Conservation (phyloP, 2,113 vertebrate species). For the Engraulis encrasicolus region DNA sequence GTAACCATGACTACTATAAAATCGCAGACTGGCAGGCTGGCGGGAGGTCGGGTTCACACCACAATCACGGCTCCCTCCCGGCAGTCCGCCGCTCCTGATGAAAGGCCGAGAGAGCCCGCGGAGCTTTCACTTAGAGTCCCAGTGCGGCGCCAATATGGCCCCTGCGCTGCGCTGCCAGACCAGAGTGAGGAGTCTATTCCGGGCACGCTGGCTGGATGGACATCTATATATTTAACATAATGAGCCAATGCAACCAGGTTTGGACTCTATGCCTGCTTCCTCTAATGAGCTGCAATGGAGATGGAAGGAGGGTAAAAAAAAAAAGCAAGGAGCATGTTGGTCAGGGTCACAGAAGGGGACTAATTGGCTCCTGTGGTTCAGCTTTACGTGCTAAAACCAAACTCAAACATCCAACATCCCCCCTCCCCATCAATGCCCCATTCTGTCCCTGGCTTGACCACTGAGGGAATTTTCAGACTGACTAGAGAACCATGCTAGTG, state of each 20-base stretch:
- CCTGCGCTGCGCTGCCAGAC: too few species aligned
- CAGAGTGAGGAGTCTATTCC: neutral
- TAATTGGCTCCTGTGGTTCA: constrained; percentile 4
- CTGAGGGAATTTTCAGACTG: too few species aligned
- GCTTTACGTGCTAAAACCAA: too few species aligned
- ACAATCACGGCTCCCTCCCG: neutral
- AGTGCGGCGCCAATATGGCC: neutral
- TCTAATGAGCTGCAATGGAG: neutral
- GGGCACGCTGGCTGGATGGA: too few species aligned
- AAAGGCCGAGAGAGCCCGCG: neutral
- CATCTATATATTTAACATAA: neutral
- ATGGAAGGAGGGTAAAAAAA: too few species aligned
- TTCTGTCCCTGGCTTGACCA: neutral
- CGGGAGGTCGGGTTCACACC: constrained; percentile 58
- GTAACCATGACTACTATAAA: constrained; percentile 37
- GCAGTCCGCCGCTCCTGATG: neutral
- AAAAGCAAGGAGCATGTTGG: too few species aligned
- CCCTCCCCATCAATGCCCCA: too few species aligned
- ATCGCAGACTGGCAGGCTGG: constrained; percentile 51
- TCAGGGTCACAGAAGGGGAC: neutral
- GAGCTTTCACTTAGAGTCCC: neutral
- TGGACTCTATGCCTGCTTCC: neutral
- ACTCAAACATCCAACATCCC: neutral
- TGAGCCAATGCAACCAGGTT: too few species aligned
- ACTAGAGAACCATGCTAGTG: too few species aligned